Evolutionary conservation across 35 echinoderm and acorn worm genomes (phyloP).

Genomic region (Strongylocentrotus purpuratus): DNA sequence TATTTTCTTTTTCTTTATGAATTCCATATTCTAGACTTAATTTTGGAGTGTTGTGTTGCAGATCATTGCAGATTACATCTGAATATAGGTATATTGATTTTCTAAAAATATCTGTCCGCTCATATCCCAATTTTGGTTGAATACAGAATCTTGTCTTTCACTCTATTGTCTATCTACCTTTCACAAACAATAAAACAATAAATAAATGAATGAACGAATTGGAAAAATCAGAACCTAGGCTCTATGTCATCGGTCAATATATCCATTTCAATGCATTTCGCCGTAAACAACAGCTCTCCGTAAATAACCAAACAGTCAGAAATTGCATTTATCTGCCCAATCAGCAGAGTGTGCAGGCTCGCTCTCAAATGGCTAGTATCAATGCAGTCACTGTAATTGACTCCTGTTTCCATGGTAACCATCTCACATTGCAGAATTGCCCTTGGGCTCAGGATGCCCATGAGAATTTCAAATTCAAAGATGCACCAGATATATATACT

Average conservation of each 20-base stretch:
- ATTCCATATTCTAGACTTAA: background rate
- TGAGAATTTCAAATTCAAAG: background rate
- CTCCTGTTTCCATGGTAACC: background rate
- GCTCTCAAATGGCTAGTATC: background rate
- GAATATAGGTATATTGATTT: background rate
- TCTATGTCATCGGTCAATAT: background rate
- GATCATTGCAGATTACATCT: background rate
- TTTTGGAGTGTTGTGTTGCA: background rate
- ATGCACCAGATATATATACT: background rate
- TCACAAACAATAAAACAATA: background rate
- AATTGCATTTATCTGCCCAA: background rate
- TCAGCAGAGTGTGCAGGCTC: background rate
- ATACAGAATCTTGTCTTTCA: background rate
- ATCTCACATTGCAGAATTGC: background rate
- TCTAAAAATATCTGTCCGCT: background rate
- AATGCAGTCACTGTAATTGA: slow-evolving; percentile 11
- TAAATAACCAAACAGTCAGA: slow-evolving; percentile 13
- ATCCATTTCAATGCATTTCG: background rate
- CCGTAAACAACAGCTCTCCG: background rate
- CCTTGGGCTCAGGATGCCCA: background rate
- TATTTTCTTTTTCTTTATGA: background rate
- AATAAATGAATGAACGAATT: background rate
- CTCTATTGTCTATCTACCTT: background rate
- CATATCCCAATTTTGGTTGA: background rate
- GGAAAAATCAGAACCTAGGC: background rate